Base-by-base conservation (phyloP, 2,113 vertebrate species). In the Seriola rivoliana region DNA sequence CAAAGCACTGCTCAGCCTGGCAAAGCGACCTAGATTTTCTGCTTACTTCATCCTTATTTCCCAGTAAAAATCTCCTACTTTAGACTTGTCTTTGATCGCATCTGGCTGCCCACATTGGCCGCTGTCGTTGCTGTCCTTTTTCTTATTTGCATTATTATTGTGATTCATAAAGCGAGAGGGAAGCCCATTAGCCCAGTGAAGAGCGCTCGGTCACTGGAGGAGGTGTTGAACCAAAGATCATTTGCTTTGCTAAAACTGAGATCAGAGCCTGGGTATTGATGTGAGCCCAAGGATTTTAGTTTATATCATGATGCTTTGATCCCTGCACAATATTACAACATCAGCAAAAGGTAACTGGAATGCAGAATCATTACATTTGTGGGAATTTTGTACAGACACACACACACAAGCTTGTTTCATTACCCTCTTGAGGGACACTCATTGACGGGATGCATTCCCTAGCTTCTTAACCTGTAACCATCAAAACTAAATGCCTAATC, bases 161-260 rank as follows among this genome's bases (percentile, higher is more conserved):
- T 67, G 63, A 82, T 75, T 83, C 57, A 75, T 46, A 59, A 62
- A 80, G 36, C 11, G 1, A 67, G 38, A 78, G 52, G 70, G 36
- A 82, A 80, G 40, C 64, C 75, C 32, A 38, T 82, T 86, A 84
- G 75, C 54, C 55, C 57, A 66, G 19, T 67, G 40, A 76, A 16
- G 40, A 63, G 54, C n/a, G 34, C 59, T 25, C n/a, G 54, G 48
- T 80, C 75, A 65, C 25, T 40, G 63, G 80, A 60, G 75, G 4
- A 67, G 59, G 58, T 54, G 63, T 73, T 83, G 72, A 57, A 59
- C 80, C 32, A 6, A 71, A 64, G 25, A 73, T 71, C 55, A 68
- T 72, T 81, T 85, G 67, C 62, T 83, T 72, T 73, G 54, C 70
- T 84, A 65, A 75, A 77, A 71, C 63, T 65, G 29, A 82, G 83